Evolutionary conservation across 2,113 vertebrate species (phyloP), one percentile per base, ranked within the genome.

Genomic region (Perca flavescens): DNA sequence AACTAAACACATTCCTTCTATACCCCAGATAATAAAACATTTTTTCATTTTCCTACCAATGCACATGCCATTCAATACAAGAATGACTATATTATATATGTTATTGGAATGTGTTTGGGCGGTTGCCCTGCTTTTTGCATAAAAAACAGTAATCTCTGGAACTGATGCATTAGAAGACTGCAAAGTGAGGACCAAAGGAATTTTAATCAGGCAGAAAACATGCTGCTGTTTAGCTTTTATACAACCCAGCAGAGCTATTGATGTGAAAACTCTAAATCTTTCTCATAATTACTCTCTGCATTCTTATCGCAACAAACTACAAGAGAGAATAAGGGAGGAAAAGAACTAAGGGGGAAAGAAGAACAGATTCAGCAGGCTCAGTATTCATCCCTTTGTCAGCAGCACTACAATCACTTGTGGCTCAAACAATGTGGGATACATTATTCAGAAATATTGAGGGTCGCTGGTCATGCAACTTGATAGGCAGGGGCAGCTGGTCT

Each of bases 161-260:
- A 80, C 56, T 7, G 49, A 81, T 85, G 68, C 64, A 73, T 68
- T 83, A 74, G 68, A 84, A 57, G 67, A 53, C 50, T 65, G 46
- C 58, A 72, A 84, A 82, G 53, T 70, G 61, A 68, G 54, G 74
- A 88, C 82, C 81, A 87, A 84, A 81, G 57, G 70, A 79, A 74
- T 89, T 89, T 86, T 90, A 91, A 91, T 91, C 85, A 85, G 78
- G 54, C 69, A 69, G 66, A 77, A 81, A 91, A 85, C 82, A 90
- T 50, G 58, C 60, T 69, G 86, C 65, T 67, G 63, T 84, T 91
- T 67, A 73, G 76, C 82, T 89, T 91, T 87, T 79, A 76, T 80
- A 54, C 82, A 80, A 79, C 74, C 77, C 57, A 66, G 82, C 80
- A 84, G 77, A 84, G 67, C 77, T 57, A 68, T 77, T 89, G 82